A percentile compares a stretch with the other conserved stretches of the same genome.
phyloP scores from a whole-genome alignment of 2,113 vertebrate species.

The Sorex araneus region DNA sequence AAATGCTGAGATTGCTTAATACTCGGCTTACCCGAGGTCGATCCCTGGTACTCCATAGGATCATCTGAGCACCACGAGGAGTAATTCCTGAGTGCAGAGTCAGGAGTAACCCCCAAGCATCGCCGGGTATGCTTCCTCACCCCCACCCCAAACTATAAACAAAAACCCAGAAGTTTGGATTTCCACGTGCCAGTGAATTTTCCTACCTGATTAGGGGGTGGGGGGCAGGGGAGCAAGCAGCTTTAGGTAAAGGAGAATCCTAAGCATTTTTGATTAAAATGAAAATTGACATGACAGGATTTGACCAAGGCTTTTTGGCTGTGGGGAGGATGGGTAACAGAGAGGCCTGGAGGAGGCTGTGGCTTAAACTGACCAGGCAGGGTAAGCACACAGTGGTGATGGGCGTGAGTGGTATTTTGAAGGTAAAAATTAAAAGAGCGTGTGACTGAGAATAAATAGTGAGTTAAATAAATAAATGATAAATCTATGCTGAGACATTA shows the following conservation, averaged over 20 bases:
- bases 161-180: background rate
- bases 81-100: too few species aligned
- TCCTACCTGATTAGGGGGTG: background rate
- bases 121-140: too few species aligned
- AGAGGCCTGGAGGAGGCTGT: background rate
- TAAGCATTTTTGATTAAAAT: background rate
- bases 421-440: background rate
- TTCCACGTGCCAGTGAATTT: background rate
- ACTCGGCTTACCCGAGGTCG: too few species aligned
- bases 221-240: background rate
- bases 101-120: too few species aligned
- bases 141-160: background rate
- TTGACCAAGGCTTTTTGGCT: background rate
- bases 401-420: background rate
- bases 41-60: too few species aligned
- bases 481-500: too few species aligned
- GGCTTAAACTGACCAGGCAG: too few species aligned
- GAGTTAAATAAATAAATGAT: background rate
- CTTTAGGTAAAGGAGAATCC: background rate
- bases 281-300: background rate
- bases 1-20: too few species aligned
- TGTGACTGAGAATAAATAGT: background rate
- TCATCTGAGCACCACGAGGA: too few species aligned
- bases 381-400: background rate
- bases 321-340: background rate